These are phyloP conservation scores for Thymelicus acteon DNA, from an alignment of 2,888 invertebrate genomes.

Conservation along the genomic window DNA sequence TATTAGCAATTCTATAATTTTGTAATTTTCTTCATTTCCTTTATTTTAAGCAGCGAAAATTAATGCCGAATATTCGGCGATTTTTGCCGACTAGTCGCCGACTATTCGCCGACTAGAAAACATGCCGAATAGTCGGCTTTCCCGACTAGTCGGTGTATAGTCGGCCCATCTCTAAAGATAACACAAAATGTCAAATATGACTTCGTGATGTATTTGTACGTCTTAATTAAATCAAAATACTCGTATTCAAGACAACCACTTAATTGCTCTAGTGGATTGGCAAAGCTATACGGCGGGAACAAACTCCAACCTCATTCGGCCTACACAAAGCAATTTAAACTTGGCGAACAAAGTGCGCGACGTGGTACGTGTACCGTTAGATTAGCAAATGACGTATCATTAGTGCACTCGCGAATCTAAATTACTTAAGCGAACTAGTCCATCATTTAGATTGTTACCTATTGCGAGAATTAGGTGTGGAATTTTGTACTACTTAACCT, in stretches of 20 bases:
- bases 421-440: slow-evolving; percentile 26
- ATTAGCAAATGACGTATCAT: slow-evolving; percentile 43
- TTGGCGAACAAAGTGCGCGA: slow-evolving; percentile 52
- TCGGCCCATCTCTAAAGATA: too few relatives aligned
- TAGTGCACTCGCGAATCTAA: slow-evolving; percentile 30
- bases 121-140: too few relatives aligned
- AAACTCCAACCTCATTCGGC: slow-evolving; percentile 45
- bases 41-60: too few relatives aligned
- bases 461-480: slow-evolving; percentile 27
- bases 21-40: too few relatives aligned
- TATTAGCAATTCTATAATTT: too few relatives aligned
- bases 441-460: slow-evolving; percentile 25
- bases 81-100: too few relatives aligned
- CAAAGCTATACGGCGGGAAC: slow-evolving; percentile 43
- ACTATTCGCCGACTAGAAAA: too few relatives aligned
- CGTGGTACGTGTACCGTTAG: slow-evolving; percentile 39
- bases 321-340: slow-evolving; percentile 60
- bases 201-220: too few relatives aligned
- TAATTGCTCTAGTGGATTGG: slow-evolving; percentile 46
- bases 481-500: slow-evolving; percentile 3
- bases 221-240: neutral
- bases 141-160: too few relatives aligned
- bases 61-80: too few relatives aligned
- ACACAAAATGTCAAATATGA: too few relatives aligned
- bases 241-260: neutral